Evolutionary conservation across 2,888 invertebrate species (phyloP), one percentile per base, ranked within the genome.

Genomic region (Ganaspis brasiliensis): DNA sequence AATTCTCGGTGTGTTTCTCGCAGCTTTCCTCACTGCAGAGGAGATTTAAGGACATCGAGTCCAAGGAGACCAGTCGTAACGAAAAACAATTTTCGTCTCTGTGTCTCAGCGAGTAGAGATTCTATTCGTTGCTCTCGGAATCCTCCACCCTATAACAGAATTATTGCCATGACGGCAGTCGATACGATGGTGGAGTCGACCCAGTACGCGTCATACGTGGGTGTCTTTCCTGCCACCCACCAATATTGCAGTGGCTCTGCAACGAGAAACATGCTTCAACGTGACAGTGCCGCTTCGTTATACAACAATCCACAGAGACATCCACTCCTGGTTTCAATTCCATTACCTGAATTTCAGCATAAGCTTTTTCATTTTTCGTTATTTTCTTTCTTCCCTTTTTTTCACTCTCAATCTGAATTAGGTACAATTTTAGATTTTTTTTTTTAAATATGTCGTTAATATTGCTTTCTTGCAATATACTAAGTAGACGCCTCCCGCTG

Each of bases 171-270:
- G 79, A 76, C 74, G 75, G 73, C 52, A 84, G 82, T 84, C 86
- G 87, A 87, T 87, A 87, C 86, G 83, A 83, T 82, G 85, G 84
- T 81, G 81, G 83, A 81, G 72, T 74, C 79, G 78, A 80, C 79
- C 78, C 49, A 81, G 77, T 80, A 77, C 80, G 80, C 81, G 81
- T 80, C 81, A 80, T 79, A 81, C 77, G 76, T 40, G 45, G 67
- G 67, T 49, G 67, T 67, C 45, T 67, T 63, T 63, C 63, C 63
- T 63, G n/a, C 40, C 63, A 45, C 63, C 63, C 40, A 45, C 40
- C 40, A 40, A 67, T 67, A 67, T 67, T 45, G 67, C 67, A 67
- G 24, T 26, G 45, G 26, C 45, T 21, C 45, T 67, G 24, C 45
- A 67, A 21, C 67, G 24, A 24, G 67, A 24, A 67, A 67, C 67